Evolutionary conservation across 2,113 vertebrate genomes (phyloP), one percentile per base, ranked within the genome.

Genomic region (Urocolius indicus): DNA sequence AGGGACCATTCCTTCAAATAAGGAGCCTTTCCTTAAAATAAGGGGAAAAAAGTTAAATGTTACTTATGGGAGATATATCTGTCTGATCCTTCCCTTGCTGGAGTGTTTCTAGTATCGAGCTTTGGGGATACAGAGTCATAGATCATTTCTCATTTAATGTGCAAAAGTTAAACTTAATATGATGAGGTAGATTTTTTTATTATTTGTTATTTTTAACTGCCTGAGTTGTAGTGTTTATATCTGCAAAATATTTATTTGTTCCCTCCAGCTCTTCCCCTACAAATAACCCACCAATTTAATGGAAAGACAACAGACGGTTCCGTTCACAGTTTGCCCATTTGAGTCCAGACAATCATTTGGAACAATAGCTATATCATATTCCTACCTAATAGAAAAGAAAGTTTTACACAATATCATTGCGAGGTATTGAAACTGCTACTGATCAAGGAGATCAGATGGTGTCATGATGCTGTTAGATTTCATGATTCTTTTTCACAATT

Each of bases 311-410:
- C 4, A 78, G 36, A 59, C 5, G 9, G 3, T 9, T 87, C 27
- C 81, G 34, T 67, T 69, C 26, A 14, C 1, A 0, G 14, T 65
- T 32, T 87, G 38, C 26, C 41, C 2, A 0, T 66, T 49, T 58
- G 27, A 80, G 17, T 2, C 16, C 32, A 74, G 55, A 71, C 10
- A 38, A 72, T 48, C 23, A 21, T 48, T 46, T 74, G 23, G 8
- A 58, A 16, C 29, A 85, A 69, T 4, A 13, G 46, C 62, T 23
- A 30, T 34, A 67, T 1, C 14, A 10, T 61, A 55, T 49, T 83
- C 15, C 10, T 8, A 17, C 24, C 54, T 54, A n/a, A 62, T 5
- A 29, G 11, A 7, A n/a, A 82, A 51, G 21, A 32, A 87, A 30
- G 3, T 69, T 82, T 58, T 91, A 51, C n/a, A 34, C 21, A 58